Evolutionary conservation across 1,140 invertebrate species (phyloP).

Genomic region (Drosophila bocki): DNA sequence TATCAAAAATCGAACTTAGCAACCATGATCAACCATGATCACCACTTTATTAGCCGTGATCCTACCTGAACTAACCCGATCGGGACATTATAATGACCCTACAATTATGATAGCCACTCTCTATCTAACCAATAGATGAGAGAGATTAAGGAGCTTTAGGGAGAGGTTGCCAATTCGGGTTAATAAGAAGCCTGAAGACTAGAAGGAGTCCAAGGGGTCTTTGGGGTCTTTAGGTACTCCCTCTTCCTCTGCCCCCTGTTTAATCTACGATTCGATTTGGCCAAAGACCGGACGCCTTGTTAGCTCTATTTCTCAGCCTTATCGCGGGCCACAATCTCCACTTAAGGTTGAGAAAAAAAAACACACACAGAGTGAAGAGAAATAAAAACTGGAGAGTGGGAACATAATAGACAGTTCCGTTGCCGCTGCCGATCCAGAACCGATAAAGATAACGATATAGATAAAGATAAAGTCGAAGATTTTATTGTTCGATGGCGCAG

Average conservation of each 20-base stretch:
- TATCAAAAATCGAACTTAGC: background rate
- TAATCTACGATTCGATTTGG: conserved; percentile 21
- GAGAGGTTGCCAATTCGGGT: background rate
- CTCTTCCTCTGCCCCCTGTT: background rate
- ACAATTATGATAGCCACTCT: background rate
- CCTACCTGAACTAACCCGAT: background rate
- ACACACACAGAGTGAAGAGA: background rate
- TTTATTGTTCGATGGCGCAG: conserved; percentile 60
- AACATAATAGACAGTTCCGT: conserved; percentile 77
- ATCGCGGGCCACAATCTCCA: conserved; percentile 42
- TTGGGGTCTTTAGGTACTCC: background rate
- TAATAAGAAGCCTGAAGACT: background rate
- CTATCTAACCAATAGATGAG: background rate
- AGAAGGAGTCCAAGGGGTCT: background rate
- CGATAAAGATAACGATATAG: conserved; percentile 58
- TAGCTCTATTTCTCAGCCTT: conserved; percentile 45
- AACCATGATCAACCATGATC: background rate
- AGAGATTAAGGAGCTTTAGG: background rate
- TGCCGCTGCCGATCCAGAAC: conserved; percentile 47
- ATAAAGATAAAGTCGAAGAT: conserved; percentile 72
- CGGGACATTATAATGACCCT: background rate
- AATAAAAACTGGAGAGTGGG: conserved; percentile 7
- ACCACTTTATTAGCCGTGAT: background rate
- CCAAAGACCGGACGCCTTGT: conserved; percentile 14
- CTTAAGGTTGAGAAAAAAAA: conserved; percentile 6